Percentiles rank a stretch among this genome's conserved stretches.
phyloP scores from a whole-genome alignment of 92 coral and sea anemone genomes.

The Palythoa grandiflora region DNA sequence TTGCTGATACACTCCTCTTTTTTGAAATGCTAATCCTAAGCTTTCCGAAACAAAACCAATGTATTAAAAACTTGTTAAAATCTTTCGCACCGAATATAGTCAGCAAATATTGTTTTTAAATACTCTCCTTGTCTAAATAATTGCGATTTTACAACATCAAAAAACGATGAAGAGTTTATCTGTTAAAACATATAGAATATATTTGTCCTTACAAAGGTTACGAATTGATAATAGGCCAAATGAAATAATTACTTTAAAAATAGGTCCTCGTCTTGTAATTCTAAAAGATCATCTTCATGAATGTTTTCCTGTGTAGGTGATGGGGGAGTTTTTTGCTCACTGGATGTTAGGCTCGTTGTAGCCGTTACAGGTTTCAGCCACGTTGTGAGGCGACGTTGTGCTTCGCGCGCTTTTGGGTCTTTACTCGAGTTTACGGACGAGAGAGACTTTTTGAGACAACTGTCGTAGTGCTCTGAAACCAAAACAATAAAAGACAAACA shows the following conservation, averaged over 20 bases:
- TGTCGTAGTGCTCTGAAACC: constrained; percentile 51
- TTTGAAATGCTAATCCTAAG: constrained; percentile 27
- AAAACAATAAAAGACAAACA: constrained; percentile 30
- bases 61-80: constrained; percentile 26
- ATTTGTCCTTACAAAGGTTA: constrained; percentile 36
- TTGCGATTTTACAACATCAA: constrained; percentile 34
- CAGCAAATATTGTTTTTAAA: background rate
- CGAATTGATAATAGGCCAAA: constrained; percentile 1
- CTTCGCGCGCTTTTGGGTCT: constrained; percentile 25
- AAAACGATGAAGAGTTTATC: constrained; percentile 21
- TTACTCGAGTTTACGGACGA: constrained; percentile 40
- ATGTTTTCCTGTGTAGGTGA: constrained; percentile 35
- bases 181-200: constrained; percentile 36
- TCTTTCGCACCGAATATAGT: constrained; percentile 19
- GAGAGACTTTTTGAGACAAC: constrained; percentile 47
- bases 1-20: constrained; percentile 4
- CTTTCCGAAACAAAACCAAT: constrained; percentile 43
- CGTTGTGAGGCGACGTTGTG: constrained; percentile 19
- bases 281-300: constrained; percentile 45
- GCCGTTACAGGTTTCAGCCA: constrained; percentile 32
- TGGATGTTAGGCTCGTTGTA: constrained; percentile 4
- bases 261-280: constrained; percentile 45
- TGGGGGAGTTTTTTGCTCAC: constrained; percentile 20
- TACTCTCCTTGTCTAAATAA: constrained; percentile 8
- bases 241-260: constrained; percentile 31